A percentile compares a stretch with the other conserved stretches of the same genome.
Conservation (phyloP, 2,797 vertebrate species). For the Hyperoplus immaculatus region DNA sequence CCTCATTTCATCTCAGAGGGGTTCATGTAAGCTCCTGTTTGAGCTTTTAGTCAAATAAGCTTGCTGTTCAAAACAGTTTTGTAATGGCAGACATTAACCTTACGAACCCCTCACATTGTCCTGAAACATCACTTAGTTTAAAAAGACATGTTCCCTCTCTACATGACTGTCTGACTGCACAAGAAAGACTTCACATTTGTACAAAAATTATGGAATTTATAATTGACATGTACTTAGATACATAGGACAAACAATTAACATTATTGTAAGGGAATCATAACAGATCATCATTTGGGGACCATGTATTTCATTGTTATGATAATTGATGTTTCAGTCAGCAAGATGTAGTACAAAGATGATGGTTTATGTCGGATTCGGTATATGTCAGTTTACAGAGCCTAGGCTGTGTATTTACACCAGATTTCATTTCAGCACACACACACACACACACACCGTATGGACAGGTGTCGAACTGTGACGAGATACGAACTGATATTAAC, state of each 20-base stretch:
- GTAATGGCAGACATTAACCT: slow-evolving; percentile 27
- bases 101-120: background rate
- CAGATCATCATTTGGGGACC: no score
- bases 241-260: background rate
- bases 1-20: background rate
- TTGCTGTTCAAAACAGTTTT: slow-evolving; percentile 8
- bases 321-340: no score
- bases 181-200: background rate
- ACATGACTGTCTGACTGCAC: background rate
- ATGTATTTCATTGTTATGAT: no score
- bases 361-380: no score
- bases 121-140: slow-evolving; percentile 14
- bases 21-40: background rate
- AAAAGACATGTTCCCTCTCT: background rate
- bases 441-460: no score
- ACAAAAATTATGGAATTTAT: background rate
- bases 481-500: no score
- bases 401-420: no score
- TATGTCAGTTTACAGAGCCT: no score
- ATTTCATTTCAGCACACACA: no score
- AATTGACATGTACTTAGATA: background rate
- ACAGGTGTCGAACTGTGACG: no score
- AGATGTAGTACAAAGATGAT: no score
- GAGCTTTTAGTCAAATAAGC: slow-evolving; percentile 21
- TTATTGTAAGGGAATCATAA: no score